A percentile compares a stretch with the other conserved stretches of the same genome.
Evolutionary conservation across 2,113 vertebrate species (phyloP).

Genomic region (Pollachius pollachius): DNA sequence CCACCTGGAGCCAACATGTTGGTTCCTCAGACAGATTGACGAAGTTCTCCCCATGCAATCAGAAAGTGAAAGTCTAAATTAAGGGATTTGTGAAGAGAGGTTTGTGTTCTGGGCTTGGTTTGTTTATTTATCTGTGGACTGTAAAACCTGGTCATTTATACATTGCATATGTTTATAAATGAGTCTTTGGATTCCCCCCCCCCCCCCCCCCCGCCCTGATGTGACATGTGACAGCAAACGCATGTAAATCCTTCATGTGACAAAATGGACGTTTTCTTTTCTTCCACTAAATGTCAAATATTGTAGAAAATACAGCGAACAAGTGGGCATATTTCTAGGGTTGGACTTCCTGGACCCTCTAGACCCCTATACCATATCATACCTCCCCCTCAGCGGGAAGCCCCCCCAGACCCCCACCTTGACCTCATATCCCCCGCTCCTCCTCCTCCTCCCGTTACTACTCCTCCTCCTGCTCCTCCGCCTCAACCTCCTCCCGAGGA

Average conservation of each 20-base stretch:
- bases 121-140: slow-evolving; percentile 11
- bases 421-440: too few relatives aligned
- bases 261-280: too few relatives aligned
- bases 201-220: slow-evolving; percentile 1
- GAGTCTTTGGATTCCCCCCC: not conserved
- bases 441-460: too few relatives aligned
- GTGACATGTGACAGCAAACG: too few relatives aligned
- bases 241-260: too few relatives aligned
- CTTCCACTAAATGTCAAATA: too few relatives aligned
- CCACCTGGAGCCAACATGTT: slow-evolving; percentile 64
- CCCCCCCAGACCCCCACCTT: too few relatives aligned
- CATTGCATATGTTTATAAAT: not conserved
- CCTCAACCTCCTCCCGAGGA: not conserved
- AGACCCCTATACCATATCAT: too few relatives aligned
- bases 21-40: slow-evolving; percentile 68
- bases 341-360: slow-evolving; percentile 75
- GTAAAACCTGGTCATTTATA: slow-evolving; percentile 3
- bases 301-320: too few relatives aligned
- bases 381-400: too few relatives aligned
- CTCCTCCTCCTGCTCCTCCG: too few relatives aligned
- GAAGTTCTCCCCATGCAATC: slow-evolving; percentile 40
- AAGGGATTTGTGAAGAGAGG: slow-evolving; percentile 9
- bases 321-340: slow-evolving; percentile 70
- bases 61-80: not conserved
- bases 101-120: slow-evolving; percentile 1